phyloP scores from a whole-genome alignment of 2,113 vertebrate genomes.

The Xenotilapia flavipinnis region DNA sequence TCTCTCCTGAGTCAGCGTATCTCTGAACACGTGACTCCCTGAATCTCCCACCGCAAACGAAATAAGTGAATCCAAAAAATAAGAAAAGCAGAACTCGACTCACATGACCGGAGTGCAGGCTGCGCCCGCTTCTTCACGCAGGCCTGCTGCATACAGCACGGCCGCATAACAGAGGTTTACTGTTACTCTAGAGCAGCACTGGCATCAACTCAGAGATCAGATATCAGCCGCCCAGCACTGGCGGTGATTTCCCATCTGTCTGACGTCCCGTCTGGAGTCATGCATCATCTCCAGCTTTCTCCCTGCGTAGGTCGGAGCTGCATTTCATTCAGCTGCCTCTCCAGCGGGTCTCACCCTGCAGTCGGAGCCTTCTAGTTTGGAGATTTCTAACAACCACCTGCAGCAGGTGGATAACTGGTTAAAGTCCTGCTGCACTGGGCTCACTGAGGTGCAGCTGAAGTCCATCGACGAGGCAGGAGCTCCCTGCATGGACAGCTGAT shows the following conservation, averaged over 20 bases:
- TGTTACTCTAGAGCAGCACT: neutral
- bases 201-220: neutral
- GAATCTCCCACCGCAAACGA: accelerated
- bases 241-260: neutral
- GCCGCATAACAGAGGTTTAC: neutral
- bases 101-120: neutral
- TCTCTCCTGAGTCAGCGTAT: neutral
- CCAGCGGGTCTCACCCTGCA: accelerated
- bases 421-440: accelerated
- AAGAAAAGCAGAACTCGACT: neutral
- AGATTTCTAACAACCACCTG: neutral
- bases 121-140: neutral
- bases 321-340: neutral
- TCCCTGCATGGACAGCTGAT: neutral
- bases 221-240: neutral
- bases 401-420: neutral
- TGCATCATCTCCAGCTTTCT: neutral
- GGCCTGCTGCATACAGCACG: neutral
- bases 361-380: accelerated
- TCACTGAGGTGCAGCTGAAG: neutral
- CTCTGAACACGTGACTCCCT: neutral
- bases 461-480: neutral
- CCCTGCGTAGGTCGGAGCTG: neutral
- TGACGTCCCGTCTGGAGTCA: neutral
- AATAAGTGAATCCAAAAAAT: accelerated